Evolutionary conservation across 2,113 vertebrate species (phyloP).

Genomic region (Progne subis): DNA sequence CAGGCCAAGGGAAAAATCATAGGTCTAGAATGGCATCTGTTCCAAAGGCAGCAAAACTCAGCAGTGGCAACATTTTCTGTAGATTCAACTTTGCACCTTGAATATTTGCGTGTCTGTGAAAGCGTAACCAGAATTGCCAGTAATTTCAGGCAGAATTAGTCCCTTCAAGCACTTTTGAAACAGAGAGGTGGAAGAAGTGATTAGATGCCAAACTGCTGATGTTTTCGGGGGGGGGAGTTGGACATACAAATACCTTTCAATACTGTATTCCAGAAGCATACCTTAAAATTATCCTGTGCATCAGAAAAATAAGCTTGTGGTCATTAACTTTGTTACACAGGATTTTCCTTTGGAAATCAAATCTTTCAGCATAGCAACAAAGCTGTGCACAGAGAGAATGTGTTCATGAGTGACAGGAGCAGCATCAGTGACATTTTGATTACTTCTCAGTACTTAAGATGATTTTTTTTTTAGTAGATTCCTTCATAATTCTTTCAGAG

Average conservation of each 20-base stretch:
- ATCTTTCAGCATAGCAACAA: not conserved
- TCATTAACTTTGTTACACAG: not conserved
- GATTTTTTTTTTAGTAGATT: not conserved
- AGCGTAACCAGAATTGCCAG: not conserved
- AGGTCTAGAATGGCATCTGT: not conserved
- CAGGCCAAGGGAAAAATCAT: not conserved
- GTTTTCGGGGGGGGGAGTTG: not conserved
- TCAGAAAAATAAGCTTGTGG: not conserved
- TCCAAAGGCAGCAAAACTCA: not conserved
- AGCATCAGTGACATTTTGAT: not conserved
- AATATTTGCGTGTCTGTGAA: not conserved
- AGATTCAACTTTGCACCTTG: rapidly evolving
- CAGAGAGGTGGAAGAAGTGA: not conserved
- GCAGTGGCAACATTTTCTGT: not conserved
- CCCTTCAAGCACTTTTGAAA: not conserved
- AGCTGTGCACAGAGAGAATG: rapidly evolving
- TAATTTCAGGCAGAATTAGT: not conserved
- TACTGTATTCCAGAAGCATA: not conserved
- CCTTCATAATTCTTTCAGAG: not conserved
- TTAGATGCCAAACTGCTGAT: not conserved
- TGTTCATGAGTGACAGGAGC: not conserved
- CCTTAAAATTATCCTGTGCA: not conserved
- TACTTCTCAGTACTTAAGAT: not conserved
- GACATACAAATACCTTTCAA: not conserved
- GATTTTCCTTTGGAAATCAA: not conserved